Evolutionary conservation across 1,140 invertebrate species (phyloP).

Genomic region (Drosophila obscura): DNA sequence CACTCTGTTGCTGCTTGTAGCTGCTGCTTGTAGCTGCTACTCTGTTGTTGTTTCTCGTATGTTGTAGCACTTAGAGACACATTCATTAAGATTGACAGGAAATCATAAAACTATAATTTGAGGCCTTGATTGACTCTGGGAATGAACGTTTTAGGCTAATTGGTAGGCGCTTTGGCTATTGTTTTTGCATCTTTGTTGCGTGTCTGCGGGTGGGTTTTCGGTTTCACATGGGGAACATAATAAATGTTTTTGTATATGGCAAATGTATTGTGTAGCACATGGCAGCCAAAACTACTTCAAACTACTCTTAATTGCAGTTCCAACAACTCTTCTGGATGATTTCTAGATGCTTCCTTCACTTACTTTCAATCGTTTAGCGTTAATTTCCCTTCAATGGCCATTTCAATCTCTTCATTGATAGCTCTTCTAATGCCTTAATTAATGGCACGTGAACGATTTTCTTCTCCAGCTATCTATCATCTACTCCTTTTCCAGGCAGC

Average conservation of each 20-base stretch:
- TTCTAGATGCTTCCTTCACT: no score
- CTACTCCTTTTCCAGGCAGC: not conserved
- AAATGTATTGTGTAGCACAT: no score
- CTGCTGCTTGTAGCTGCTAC: not conserved
- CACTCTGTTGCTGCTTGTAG: conserved; percentile 1
- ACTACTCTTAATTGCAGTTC: no score
- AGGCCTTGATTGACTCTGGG: conserved; percentile 45
- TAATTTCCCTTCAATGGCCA: no score
- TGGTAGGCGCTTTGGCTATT: conserved; percentile 23
- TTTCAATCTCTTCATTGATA: no score
- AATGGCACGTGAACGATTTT: conserved; percentile 37
- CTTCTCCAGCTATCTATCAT: no score
- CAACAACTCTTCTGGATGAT: no score
- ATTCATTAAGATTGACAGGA: conserved; percentile 76
- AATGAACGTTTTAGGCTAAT: conserved; percentile 52
- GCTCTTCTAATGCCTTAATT: conserved; percentile 40
- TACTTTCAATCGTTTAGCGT: no score
- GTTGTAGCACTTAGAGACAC: conserved; percentile 46
- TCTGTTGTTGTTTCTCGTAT: conserved; percentile 1
- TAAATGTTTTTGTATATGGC: no score
- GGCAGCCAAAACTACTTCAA: no score
- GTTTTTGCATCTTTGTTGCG: no score
- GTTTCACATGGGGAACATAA: no score
- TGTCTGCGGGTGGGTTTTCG: not conserved
- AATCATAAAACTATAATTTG: conserved; percentile 74